Evolutionary conservation across 2,888 invertebrate species (phyloP).

Genomic region (Lycia hirtaria): DNA sequence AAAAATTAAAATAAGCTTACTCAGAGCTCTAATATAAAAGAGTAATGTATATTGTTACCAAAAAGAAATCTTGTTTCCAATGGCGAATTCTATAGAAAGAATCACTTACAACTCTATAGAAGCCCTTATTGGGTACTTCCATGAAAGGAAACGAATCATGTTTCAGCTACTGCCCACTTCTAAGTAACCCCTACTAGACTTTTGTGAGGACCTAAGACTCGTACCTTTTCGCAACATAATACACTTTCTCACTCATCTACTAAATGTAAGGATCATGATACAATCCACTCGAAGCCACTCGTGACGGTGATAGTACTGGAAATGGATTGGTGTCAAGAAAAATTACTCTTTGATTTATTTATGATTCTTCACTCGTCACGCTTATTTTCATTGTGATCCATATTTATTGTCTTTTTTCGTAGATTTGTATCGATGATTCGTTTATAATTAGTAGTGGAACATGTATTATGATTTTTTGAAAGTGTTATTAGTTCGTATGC

Average conservation of each 20-base stretch:
- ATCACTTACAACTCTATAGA: too few relatives aligned
- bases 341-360: constrained; percentile 33
- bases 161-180: too few relatives aligned
- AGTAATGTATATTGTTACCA: too few relatives aligned
- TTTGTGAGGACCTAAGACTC: too few relatives aligned
- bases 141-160: too few relatives aligned
- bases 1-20: too few relatives aligned
- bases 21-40: too few relatives aligned
- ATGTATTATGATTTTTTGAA: not conserved
- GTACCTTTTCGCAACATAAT: not conserved
- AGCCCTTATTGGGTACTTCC: too few relatives aligned
- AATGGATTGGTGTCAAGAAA: constrained; percentile 42
- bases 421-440: constrained; percentile 1
- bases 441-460: not conserved
- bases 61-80: too few relatives aligned
- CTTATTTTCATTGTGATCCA: constrained; percentile 11
- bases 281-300: constrained; percentile 27
- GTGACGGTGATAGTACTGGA: not conserved
- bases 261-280: constrained; percentile 34
- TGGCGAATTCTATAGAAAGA: too few relatives aligned
- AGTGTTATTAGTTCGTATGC: not conserved
- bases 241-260: constrained; percentile 10
- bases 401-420: constrained; percentile 10
- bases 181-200: too few relatives aligned
- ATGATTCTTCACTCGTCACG: constrained; percentile 22